phyloP scores from a whole-genome alignment of 2,113 vertebrate species.

The Ciconia stormi region DNA sequence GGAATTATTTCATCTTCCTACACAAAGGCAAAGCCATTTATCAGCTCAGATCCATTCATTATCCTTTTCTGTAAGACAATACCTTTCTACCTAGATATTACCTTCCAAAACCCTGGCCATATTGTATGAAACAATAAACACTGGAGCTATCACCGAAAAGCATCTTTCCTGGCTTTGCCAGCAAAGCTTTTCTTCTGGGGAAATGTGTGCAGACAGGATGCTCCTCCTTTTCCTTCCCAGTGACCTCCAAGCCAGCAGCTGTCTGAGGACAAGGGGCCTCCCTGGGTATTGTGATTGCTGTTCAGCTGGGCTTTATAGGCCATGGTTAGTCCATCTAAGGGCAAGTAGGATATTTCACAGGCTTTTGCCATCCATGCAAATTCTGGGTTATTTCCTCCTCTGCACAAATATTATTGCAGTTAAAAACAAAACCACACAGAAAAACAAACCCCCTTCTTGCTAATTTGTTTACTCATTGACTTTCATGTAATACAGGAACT shows the following conservation, averaged over 20 bases:
- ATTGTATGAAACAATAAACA: constrained; percentile 65
- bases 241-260: constrained; percentile 16
- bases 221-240: constrained; percentile 73
- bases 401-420: background rate
- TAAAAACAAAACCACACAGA: background rate
- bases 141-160: constrained; percentile 68
- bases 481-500: background rate
- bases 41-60: constrained; percentile 13
- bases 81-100: constrained; percentile 7
- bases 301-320: background rate
- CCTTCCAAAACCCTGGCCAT: background rate
- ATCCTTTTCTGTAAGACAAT: constrained; percentile 40
- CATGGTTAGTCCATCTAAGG: background rate
- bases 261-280: constrained; percentile 12
- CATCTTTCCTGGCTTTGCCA: constrained; percentile 73
- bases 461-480: background rate
- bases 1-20: background rate
- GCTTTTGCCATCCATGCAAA: background rate
- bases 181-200: background rate
- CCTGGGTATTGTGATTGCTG: background rate
- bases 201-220: constrained; percentile 70
- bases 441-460: background rate
- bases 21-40: constrained; percentile 4
- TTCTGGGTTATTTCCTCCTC: constrained; percentile 4
- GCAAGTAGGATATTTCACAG: background rate